Evolutionary conservation across 2,888 invertebrate genomes (phyloP).

Genomic region (Ashinkailepas kermadecensis): DNA sequence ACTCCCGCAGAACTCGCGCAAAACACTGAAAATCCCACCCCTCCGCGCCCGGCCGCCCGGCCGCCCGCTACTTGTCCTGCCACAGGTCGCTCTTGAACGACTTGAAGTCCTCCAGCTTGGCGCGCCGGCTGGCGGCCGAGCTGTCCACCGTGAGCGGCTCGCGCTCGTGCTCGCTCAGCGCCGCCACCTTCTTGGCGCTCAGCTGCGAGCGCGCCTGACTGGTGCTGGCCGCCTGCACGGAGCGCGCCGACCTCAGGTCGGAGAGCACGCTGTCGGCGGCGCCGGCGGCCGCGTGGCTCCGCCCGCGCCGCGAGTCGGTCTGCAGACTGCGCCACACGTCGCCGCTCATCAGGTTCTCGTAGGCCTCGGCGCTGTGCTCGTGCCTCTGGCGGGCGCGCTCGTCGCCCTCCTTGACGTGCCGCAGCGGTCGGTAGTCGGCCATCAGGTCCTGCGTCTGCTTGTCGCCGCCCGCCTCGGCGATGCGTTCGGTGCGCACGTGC

Average conservation of each 20-base stretch:
- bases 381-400: neutral
- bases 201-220: neutral
- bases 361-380: neutral
- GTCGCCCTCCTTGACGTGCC: neutral
- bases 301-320: neutral
- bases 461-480: neutral
- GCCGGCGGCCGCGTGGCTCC: neutral
- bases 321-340: neutral
- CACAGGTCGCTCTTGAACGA: slow-evolving; percentile 8
- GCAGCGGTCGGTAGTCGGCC: slow-evolving; percentile 3
- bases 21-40: neutral
- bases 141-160: neutral
- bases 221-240: neutral
- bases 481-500: neutral
- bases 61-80: neutral
- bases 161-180: neutral
- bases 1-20: neutral
- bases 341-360: slow-evolving; percentile 6
- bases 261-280: slow-evolving; percentile 3
- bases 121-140: neutral
- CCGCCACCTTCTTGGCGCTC: neutral
- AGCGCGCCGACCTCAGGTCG: neutral
- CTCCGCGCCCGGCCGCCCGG: neutral
- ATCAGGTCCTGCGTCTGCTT: neutral
- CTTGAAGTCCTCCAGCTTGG: neutral